Base-by-base conservation (phyloP, 2,797 vertebrate species). In the Chaenodraco wilsoni region DNA sequence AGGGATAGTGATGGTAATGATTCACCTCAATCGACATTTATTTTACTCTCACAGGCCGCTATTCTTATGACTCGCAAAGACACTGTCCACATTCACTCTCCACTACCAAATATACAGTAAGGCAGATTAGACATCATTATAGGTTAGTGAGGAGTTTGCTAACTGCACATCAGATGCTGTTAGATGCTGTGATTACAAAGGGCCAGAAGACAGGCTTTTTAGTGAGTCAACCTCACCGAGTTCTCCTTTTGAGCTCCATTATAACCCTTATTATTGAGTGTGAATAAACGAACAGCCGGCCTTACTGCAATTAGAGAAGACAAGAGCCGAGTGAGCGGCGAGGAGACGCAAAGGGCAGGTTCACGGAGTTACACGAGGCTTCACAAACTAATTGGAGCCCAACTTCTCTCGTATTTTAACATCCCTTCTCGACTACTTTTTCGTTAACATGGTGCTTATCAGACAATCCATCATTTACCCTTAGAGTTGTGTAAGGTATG, bases 221-320 rank as follows among this genome's bases (percentile, higher is more conserved):
- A 44, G 48, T 54, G 60, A 58, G 43, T 56, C 55, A 74, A 78
- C 70, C 68, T 74, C 10, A 11, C 15, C 0, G 19, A 54, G 66
- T 75, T 69, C 45, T 78, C 58, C 59, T 72, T 77, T 72, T 76
- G 68, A 85, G 86, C 76, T 86, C 70, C 80, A 84, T 88, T 87
- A 78, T 74, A 87, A 64, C 56, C 62, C 60, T 79, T 77, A 84
- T 84, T 87, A 84, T 87, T 61, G 69, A 81, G 81, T 41, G 58
- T 64, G 79, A 84, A 85, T 78, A 76, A 84, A 84, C 64, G 60
- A 85, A 76, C 57, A 67, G 71, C 10, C 56, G 33, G 54, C 23
- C 48, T 83, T 31, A 5, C 64, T 49, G 74, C 84, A 91, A 90
- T 87, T 88, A 88, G 66, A 72, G 66, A 69, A 74, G 79, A 83